Base-by-base conservation (phyloP, 1,140 invertebrate species). In the Drosophila setifemur region DNA sequence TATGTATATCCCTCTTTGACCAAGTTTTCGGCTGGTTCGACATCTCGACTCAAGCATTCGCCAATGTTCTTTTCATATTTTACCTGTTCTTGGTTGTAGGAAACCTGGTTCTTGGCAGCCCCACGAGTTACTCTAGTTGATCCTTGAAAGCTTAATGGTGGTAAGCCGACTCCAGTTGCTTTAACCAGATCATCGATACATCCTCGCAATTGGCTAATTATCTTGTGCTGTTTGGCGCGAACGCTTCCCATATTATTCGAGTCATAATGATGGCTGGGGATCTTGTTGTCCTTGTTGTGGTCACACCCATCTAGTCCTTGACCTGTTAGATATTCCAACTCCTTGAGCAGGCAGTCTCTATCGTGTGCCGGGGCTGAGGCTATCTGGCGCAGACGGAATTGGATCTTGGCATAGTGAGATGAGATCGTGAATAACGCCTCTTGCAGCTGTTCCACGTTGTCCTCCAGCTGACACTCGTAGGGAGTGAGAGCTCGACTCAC, bases 331-430 rank as follows among this genome's bases (percentile, higher is more conserved):
- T 50, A 33, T 33, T 78, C 66, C n/a, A 85, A 57, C 23, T 85
- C 82, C 5, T 57, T 55, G 0, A 86, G 48, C 16, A 86, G 29
- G 3, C 7, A 33, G 3, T 66, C 5, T 0, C 55, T 57, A 25
- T 86, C 76, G 5, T 8, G 25, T 5, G 23, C 40, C 8, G 72
- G 40, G 1, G 81, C 61, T 0, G 42, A 43, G 4, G 72, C 42
- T n/a, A 86, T 73, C n/a, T 86, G 81, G 0, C 82, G 57, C 31
- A 86, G 25, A 8, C 82, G 72, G 8, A 86, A 87, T 19, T 86
- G 81, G 9, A 86, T 61, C 6, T 73, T 82, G 4, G 82, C 72
- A 43, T 87, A 86, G 11, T 87, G 75, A 4, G 81, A 86, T 2
- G 81, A 64, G 5, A 86, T 49, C 1, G 50, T 23, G 18, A 86